Base-by-base conservation (phyloP, 2,797 vertebrate genomes). In the Pelochelys cantorii region DNA sequence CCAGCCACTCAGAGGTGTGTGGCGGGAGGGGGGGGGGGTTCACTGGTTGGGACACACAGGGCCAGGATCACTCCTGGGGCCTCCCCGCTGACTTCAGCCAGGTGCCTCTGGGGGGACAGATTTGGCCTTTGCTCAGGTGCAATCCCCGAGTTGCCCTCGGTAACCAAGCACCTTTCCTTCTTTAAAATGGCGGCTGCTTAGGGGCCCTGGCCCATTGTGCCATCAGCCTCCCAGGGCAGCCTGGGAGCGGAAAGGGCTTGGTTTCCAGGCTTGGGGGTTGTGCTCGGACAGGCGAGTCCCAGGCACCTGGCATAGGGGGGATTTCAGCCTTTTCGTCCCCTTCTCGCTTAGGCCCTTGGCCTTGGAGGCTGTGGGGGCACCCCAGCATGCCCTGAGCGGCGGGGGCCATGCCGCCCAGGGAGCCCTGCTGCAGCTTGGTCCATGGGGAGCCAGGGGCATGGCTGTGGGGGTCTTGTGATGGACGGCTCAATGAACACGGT, bases 1-100 rank as follows among this genome's bases (percentile, higher is more conserved):
- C 3, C 27, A 8, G 3, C 31, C 29, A 8, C 12, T 34, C 62
- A 17, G 62, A 65, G 62, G n/a, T n/a, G 14, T 31, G 57, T 14
- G 11, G 53, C 5, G 17, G 4, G 18, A 2, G 17, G 18, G 10
- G n/a, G 3, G 4, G 68, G 9, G 5, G 1, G 20, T 34, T 48
- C 11, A 13, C 25, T 75, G 20, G 12, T 7, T 75, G 37, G 37
- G 10, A 75, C 23, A 48, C 65, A 71, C 1, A 7, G 37, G 42
- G 34, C 31, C 31, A n/a, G n/a, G 31, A 17, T 68, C 65, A 34
- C n/a, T 68, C 25, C 23, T 25, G 37, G 23, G 37, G 23, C 12
- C 25, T 22, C 25, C 5, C 22, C 2, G 13, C 22, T 42, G n/a
- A 71, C 13, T 74, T 23, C 68, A 74, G 37, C 11, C 7, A 25